phyloP scores from a whole-genome alignment of 2,888 invertebrate genomes.

The Ennomos quercinarius region DNA sequence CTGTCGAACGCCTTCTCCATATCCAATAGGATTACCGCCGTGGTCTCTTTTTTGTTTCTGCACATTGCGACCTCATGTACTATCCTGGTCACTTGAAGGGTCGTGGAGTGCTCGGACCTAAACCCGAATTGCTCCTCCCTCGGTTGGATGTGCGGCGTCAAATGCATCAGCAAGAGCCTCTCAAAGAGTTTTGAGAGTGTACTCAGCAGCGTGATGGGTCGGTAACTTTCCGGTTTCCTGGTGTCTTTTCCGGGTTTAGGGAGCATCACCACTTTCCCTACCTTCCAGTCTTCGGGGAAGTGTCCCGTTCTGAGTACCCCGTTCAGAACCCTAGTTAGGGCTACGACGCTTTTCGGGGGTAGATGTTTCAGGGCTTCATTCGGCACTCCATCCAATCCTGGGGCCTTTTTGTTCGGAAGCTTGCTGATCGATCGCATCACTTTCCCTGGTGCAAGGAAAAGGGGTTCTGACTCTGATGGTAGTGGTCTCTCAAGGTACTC shows the following conservation, averaged over 20 bases:
- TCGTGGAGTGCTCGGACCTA: slow-evolving; percentile 39
- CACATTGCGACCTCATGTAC: slow-evolving; percentile 35
- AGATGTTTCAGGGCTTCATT: slow-evolving; percentile 32
- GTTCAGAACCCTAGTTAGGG: slow-evolving; percentile 33
- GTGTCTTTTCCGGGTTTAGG: slow-evolving; percentile 39
- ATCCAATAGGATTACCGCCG: slow-evolving; percentile 43
- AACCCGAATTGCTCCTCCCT: slow-evolving; percentile 4
- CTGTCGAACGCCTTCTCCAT: slow-evolving; percentile 43
- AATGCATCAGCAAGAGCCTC: background rate
- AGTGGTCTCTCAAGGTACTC: background rate
- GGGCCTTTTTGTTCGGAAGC: background rate
- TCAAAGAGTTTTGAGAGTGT: slow-evolving; percentile 5
- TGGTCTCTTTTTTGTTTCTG: slow-evolving; percentile 31
- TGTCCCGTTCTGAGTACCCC: slow-evolving; percentile 39
- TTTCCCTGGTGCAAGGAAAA: background rate
- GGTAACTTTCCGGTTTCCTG: slow-evolving; percentile 28
- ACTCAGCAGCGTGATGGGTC: slow-evolving; percentile 33
- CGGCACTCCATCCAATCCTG: slow-evolving; percentile 3
- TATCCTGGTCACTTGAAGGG: slow-evolving; percentile 43
- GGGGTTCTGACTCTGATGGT: too few relatives aligned
- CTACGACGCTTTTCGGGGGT: slow-evolving; percentile 23
- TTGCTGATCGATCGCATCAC: background rate
- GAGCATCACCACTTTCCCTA: slow-evolving; percentile 30
- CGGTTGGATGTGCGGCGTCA: background rate
- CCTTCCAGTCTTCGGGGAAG: slow-evolving; percentile 28